Evolutionary conservation across 2,797 vertebrate genomes (phyloP), one percentile per base, ranked within the genome.

Genomic region (Pangasius larnaudii): DNA sequence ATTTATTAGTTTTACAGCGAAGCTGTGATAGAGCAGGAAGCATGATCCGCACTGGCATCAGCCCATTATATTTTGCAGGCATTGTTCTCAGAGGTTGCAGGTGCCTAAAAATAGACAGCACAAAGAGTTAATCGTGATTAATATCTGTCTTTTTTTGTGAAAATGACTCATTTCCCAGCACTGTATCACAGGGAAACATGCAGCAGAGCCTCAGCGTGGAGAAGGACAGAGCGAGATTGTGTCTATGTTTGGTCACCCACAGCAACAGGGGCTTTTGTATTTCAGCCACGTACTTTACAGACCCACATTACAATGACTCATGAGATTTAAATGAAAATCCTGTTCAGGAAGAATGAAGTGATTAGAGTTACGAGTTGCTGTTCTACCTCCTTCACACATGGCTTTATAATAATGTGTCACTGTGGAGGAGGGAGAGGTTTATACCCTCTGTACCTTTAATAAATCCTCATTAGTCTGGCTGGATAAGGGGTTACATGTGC

Each of bases 211-310:
- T 86, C 18, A 14, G 72, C 16, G 14, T 33, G 33, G 30, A 80
- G 85, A 53, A 65, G 77, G 85, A 80, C 85, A 80, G 30, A 78
- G 85, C 22, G 22, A 42, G 88, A 81, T 46, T 88, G 89, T 85
- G 80, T 56, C 81, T 84, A 72, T 87, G 79, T 87, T 80, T 90
- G 78, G 91, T 91, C 89, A 88, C 89, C 83, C 89, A 87, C 88
- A 89, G 89, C 88, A 90, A 90, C 85, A n/a, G 77, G 82, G 84
- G 72, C 58, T 90, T 88, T 90, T 90, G 90, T 88, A 88, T 91
- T 90, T 71, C 77, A 79, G 85, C 82, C 88, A 88, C 88, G 90
- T 85, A 84, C 85, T 67, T 86, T 84, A 90, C 36, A 84, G 86
- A 86, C 63, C 86, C 84, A 84, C 53, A 51, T 72, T 89, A 81